Evolutionary conservation across 2,113 vertebrate species (phyloP).

Genomic region (Semicossyphus pulcher): DNA sequence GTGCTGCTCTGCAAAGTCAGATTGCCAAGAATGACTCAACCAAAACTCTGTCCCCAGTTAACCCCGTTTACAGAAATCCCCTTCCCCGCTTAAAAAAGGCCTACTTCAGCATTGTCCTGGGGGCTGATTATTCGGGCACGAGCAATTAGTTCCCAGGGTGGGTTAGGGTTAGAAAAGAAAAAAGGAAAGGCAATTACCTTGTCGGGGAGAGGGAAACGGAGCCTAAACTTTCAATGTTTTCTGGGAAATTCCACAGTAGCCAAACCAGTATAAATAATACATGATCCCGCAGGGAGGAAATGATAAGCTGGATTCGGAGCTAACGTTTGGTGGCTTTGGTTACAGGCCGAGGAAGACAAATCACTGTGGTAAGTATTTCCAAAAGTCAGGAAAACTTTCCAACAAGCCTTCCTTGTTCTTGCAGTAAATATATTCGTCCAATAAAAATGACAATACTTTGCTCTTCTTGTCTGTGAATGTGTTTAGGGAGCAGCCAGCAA

Average conservation of each 20-base stretch:
- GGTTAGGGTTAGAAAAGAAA: not conserved
- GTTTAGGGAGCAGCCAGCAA: no score
- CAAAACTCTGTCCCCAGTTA: slow-evolving; percentile 30
- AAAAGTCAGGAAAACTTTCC: not conserved
- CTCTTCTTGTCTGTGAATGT: no score
- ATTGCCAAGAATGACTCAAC: slow-evolving; percentile 38
- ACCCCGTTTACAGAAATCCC: not conserved
- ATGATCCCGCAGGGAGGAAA: slow-evolving; percentile 23
- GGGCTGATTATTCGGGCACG: not conserved
- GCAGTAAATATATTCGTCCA: no score
- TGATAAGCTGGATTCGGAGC: slow-evolving; percentile 16
- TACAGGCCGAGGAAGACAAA: not conserved
- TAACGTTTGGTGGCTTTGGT: slow-evolving; percentile 15
- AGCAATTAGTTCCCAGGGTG: slow-evolving; percentile 21
- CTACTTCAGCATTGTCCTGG: slow-evolving; percentile 16
- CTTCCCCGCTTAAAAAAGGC: not conserved
- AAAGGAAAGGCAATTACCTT: slow-evolving; percentile 41
- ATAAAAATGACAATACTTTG: no score
- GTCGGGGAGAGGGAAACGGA: not conserved
- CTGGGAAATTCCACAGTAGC: slow-evolving; percentile 51
- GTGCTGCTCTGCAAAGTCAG: not conserved
- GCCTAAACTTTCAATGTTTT: slow-evolving; percentile 30
- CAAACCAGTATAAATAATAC: slow-evolving; percentile 26
- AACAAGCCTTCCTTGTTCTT: no score
- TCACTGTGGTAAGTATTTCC: not conserved